phyloP scores from a whole-genome alignment of 1,140 invertebrate genomes.

The Scaptomyza pallida region DNA sequence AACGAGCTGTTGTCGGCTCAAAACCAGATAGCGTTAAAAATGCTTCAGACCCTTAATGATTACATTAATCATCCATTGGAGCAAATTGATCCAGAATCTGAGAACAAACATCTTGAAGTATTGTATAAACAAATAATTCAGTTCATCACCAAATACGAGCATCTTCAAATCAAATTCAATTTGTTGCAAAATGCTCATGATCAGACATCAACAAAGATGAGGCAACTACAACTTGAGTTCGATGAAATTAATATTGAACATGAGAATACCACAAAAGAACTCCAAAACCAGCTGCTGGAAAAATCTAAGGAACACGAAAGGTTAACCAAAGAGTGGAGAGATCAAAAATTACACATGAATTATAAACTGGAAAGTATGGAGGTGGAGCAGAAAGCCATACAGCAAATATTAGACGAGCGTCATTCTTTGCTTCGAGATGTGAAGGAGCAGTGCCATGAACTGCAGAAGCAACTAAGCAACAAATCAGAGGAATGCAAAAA shows the following conservation, averaged over 20 bases:
- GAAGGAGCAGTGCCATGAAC: neutral
- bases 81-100: too few relatives aligned
- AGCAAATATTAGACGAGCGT: too few relatives aligned
- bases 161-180: neutral
- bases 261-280: neutral
- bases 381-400: too few relatives aligned
- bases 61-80: neutral
- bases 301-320: too few relatives aligned
- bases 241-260: neutral
- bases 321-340: too few relatives aligned
- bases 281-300: neutral
- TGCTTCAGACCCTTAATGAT: neutral
- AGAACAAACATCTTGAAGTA: neutral
- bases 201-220: neutral
- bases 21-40: neutral
- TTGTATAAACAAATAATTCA: neutral
- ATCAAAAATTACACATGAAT: too few relatives aligned
- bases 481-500: neutral
- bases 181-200: neutral
- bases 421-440: too few relatives aligned
- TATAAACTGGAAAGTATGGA: too few relatives aligned
- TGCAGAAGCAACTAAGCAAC: neutral
- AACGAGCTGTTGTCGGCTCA: neutral
- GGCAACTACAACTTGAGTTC: neutral
- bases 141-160: neutral